Conservation (phyloP, 2,113 vertebrate genomes). For the Cebidichthys violaceus region DNA sequence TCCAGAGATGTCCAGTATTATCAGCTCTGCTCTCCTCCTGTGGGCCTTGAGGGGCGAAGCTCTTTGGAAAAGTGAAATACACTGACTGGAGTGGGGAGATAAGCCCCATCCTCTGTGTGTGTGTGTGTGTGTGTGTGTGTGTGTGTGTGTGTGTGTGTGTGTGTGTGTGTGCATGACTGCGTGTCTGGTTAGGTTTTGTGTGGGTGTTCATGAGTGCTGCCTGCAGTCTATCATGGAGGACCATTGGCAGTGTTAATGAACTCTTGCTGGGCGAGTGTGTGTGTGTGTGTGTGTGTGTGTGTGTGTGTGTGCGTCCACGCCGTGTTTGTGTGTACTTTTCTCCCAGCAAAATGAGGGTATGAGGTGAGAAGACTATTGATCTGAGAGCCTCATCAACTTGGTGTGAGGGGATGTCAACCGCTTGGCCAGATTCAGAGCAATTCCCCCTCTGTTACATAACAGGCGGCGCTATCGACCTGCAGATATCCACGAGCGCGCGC, state of each 20-base stretch:
- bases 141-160: too few species aligned
- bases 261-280: slow-evolving; percentile 57
- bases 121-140: too few species aligned
- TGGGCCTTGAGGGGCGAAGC: slow-evolving; percentile 54
- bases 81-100: slow-evolving; percentile 61
- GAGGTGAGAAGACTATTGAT: slow-evolving; percentile 76
- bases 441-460: slow-evolving; percentile 63
- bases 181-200: slow-evolving; percentile 55
- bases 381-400: slow-evolving; percentile 70
- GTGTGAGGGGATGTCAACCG: slow-evolving; percentile 67
- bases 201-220: slow-evolving; percentile 69
- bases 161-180: slow-evolving; percentile 14
- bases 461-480: slow-evolving; percentile 57
- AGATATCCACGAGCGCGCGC: slow-evolving; percentile 32
- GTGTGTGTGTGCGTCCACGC: not conserved
- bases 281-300: too few species aligned
- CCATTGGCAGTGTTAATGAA: slow-evolving; percentile 70
- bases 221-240: slow-evolving; percentile 67
- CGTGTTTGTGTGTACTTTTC: slow-evolving; percentile 42
- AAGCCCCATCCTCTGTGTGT: slow-evolving; percentile 54
- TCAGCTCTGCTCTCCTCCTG: slow-evolving; percentile 47
- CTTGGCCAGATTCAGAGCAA: slow-evolving; percentile 56
- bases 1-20: slow-evolving; percentile 55
- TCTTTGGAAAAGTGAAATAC: slow-evolving; percentile 61
- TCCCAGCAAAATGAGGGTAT: slow-evolving; percentile 63